A percentile compares a stretch with the other conserved stretches of the same genome.
Conservation (phyloP, 2,888 invertebrate species). For the Dendrolimus pini region DNA sequence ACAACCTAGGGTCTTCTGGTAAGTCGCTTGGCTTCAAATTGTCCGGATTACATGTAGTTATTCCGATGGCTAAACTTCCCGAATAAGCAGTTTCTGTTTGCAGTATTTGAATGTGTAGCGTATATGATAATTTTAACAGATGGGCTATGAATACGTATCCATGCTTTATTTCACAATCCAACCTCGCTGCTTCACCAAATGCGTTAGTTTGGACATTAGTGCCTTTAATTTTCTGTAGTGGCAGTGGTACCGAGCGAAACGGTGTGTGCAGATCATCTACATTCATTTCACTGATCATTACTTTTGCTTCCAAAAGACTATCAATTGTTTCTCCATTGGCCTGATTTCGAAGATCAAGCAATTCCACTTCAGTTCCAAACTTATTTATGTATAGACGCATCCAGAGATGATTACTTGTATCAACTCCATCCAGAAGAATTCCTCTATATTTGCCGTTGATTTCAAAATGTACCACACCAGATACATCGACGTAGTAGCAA, state of each 20-base stretch:
- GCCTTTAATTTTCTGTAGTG: no score
- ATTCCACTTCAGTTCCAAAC: slow-evolving; percentile 96
- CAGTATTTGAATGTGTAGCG: slow-evolving; percentile 89
- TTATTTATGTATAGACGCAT: slow-evolving; percentile 98
- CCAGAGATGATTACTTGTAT: slow-evolving; percentile 92
- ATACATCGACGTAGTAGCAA: slow-evolving; percentile 93
- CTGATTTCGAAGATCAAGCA: slow-evolving; percentile 86
- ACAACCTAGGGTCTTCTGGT: slow-evolving; percentile 92
- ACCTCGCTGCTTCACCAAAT: slow-evolving; percentile 78
- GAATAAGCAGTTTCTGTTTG: slow-evolving; percentile 91
- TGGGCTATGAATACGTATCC: slow-evolving; percentile 94
- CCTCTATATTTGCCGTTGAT: slow-evolving; percentile 97
- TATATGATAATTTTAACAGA: slow-evolving; percentile 91
- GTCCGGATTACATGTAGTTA: slow-evolving; percentile 96
- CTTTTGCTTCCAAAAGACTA: slow-evolving; percentile 60
- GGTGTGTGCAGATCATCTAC: no score
- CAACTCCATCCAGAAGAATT: slow-evolving; percentile 89
- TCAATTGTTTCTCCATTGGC: slow-evolving; percentile 49
- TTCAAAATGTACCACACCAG: slow-evolving; percentile 96
- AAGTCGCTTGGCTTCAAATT: slow-evolving; percentile 83
- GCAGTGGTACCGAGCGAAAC: no score
- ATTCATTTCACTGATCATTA: slow-evolving; percentile 82
- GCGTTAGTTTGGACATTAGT: slow-evolving; percentile 75
- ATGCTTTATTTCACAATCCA: slow-evolving; percentile 93
- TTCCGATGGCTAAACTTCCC: slow-evolving; percentile 93